These are phyloP conservation scores for Drosophila funebris DNA, from an alignment of 1,140 invertebrate species.

Conservation along the genomic window DNA sequence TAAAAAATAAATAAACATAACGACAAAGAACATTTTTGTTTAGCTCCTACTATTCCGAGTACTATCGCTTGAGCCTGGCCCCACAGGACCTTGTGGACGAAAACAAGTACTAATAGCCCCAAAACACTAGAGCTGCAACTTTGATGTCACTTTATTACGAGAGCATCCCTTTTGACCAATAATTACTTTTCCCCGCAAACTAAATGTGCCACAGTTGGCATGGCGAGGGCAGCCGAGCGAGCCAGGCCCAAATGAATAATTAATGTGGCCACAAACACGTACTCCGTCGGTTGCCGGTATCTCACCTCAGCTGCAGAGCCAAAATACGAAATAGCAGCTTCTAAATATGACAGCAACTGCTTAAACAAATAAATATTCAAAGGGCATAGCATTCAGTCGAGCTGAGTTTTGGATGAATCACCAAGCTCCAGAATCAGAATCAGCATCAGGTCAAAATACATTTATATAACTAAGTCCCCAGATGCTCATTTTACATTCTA, in stretches of 20 bases:
- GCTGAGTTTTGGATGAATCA: not conserved
- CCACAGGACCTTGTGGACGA: conserved; percentile 6
- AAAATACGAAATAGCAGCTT: not conserved
- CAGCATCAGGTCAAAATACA: conserved; percentile 7
- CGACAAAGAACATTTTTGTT: not conserved
- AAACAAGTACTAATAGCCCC: conserved; percentile 47
- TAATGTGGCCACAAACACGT: conserved; percentile 48
- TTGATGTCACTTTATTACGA: conserved; percentile 49
- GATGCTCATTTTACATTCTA: conserved; percentile 62
- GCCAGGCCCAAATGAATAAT: conserved; percentile 66
- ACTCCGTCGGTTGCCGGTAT: conserved; percentile 28
- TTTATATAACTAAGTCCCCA: conserved; percentile 53
- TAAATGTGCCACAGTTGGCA: conserved; percentile 66
- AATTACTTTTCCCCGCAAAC: conserved; percentile 64
- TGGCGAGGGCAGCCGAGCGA: conserved; percentile 37
- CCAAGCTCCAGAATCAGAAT: not conserved
- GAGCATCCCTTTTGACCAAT: conserved; percentile 51
- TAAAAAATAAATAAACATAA: conserved; percentile 1
- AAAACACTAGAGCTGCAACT: conserved; percentile 46
- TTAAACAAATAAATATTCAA: conserved; percentile 68
- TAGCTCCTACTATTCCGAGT: not conserved
- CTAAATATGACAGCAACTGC: conserved; percentile 39
- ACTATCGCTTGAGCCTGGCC: conserved; percentile 2
- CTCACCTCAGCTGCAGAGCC: not conserved
- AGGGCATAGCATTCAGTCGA: conserved; percentile 48